Evolutionary conservation across 2,888 invertebrate species (phyloP), one percentile per base, ranked within the genome.

Genomic region (Pantelozetes paolii): DNA sequence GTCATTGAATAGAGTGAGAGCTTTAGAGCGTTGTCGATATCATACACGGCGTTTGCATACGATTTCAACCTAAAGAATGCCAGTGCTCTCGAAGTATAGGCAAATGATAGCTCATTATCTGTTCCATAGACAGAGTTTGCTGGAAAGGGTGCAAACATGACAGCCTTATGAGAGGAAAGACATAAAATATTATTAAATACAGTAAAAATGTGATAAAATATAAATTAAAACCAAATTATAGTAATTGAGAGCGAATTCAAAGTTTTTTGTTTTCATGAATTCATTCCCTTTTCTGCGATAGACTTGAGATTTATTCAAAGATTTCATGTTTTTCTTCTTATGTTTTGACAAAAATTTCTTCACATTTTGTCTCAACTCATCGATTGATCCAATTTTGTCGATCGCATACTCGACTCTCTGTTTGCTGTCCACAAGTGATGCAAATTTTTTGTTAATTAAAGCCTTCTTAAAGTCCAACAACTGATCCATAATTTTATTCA

Each of bases 211-310:
- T 20, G 20, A 13, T 11, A 5, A 1, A 15, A 3, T n/a, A n/a
- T n/a, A n/a, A n/a, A n/a, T n/a, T 28, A 9, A 1, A n/a, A 57
- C 57, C 30, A 13, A 28, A 57, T 6, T 36, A n/a, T 64, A 64
- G 36, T 36, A 64, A 64, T 64, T n/a, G 15, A 64, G 64, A 30
- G 64, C 64, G n/a, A n/a, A 64, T n/a, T 64, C 64, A 11, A 18
- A 18, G 36, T 64, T 64, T 6, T 20, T 64, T 9, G n/a, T 32
- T 1, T n/a, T 2, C 20, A 64, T 36, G 11, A n/a, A 64, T 3
- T 6, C 2, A 36, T 64, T 64, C n/a, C 64, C 64, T 20, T 36
- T 32, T 36, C 15, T 15, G 2, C 64, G 26, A n/a, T 32, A 64
- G 1, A 3, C n/a, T 36, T 64, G 5, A 2, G 64, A 64, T 64